Conservation (phyloP, 2,113 vertebrate species). For the Circaetus cinerascens region DNA sequence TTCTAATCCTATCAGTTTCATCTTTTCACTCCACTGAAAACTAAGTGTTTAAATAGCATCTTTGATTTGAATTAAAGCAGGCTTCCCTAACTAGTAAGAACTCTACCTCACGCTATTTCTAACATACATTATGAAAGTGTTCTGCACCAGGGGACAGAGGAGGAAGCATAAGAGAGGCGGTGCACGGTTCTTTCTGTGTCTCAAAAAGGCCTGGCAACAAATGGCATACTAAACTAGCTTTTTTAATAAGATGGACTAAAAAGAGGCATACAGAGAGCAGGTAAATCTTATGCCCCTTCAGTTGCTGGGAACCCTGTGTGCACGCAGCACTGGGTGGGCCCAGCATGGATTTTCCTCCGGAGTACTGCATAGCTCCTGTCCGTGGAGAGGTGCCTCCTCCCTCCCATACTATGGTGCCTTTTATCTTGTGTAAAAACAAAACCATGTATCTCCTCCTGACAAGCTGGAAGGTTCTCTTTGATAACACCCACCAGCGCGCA, state of each 20-base stretch:
- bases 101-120: not conserved
- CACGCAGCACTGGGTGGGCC: not conserved
- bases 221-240: not conserved
- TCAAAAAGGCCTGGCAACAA: not conserved
- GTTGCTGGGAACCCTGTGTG: not conserved
- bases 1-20: not conserved
- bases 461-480: not conserved
- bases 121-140: not conserved
- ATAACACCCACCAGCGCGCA: not conserved
- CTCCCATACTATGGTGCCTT: accelerated
- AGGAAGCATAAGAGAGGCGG: accelerated
- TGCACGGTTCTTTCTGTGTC: not conserved
- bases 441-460: accelerated
- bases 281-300: not conserved
- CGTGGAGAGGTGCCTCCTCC: not conserved
- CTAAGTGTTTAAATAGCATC: not conserved
- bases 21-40: not conserved
- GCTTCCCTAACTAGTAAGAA: not conserved
- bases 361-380: not conserved
- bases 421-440: not conserved
- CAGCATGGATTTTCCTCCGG: not conserved
- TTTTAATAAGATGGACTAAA: not conserved
- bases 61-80: not conserved
- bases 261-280: not conserved
- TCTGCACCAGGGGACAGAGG: not conserved